Percentiles rank a stretch among this genome's conserved stretches.
Conservation (phyloP, 2,113 vertebrate species). For the Myotis brandtii region DNA sequence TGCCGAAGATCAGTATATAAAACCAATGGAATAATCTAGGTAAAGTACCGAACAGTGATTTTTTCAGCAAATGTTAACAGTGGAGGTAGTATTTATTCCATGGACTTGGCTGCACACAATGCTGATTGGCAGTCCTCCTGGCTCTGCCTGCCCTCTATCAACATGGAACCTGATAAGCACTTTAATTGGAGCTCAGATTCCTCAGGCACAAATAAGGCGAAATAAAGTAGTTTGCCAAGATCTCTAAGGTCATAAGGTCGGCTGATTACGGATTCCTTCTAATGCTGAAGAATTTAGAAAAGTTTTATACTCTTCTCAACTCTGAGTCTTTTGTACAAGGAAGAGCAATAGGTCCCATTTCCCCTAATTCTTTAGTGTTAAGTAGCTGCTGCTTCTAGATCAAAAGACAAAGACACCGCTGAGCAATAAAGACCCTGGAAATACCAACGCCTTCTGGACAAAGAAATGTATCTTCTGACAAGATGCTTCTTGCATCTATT, state of each 20-base stretch:
- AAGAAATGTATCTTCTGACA: background rate
- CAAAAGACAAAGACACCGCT: background rate
- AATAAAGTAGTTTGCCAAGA: background rate
- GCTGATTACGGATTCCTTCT: background rate
- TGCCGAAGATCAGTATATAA: background rate
- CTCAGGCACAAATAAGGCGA: background rate
- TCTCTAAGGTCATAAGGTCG: background rate
- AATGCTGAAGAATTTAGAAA: background rate
- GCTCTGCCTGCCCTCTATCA: background rate
- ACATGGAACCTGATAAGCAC: background rate
- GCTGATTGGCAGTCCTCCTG: background rate
- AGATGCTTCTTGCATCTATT: background rate
- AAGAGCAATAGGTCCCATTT: fast-evolving
- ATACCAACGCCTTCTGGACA: background rate
- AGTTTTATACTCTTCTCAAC: background rate
- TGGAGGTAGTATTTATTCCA: fast-evolving
- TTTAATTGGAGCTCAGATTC: background rate
- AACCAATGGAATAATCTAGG: background rate
- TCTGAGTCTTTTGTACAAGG: background rate
- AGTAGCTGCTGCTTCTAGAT: background rate
- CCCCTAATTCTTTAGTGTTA: background rate
- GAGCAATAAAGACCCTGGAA: background rate
- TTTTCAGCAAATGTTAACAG: background rate
- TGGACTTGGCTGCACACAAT: background rate
- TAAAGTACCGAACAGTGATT: background rate